phyloP scores from a whole-genome alignment of 1,140 invertebrate genomes.

The Ridgeia piscesae region DNA sequence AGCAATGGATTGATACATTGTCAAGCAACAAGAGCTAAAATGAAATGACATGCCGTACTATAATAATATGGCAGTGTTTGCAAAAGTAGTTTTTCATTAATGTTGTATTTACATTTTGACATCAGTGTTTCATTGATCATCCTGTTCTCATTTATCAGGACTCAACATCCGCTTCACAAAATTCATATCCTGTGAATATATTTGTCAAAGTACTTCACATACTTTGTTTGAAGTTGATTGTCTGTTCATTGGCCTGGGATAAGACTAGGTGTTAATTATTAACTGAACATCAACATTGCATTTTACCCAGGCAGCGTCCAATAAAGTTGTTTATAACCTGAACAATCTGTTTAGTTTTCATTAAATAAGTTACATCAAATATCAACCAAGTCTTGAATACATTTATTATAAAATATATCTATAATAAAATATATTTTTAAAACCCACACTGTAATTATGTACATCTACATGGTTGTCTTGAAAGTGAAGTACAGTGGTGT shows the following conservation, averaged over 20 bases:
- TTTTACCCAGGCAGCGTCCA: too few species aligned
- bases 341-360: too few species aligned
- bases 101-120: background rate
- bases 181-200: background rate
- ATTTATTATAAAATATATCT: background rate
- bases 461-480: background rate
- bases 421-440: too few species aligned
- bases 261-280: too few species aligned
- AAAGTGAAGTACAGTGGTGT: too few species aligned
- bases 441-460: background rate
- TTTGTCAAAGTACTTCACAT: background rate
- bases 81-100: background rate
- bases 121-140: background rate
- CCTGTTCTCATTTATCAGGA: background rate
- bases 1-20: background rate
- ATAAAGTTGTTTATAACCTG: too few species aligned
- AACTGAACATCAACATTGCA: too few species aligned
- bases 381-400: too few species aligned
- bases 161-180: background rate
- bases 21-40: background rate
- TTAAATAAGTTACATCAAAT: too few species aligned
- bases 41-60: too few species aligned
- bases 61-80: background rate
- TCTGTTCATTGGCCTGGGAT: background rate
- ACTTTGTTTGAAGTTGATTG: background rate